Evolutionary conservation across 2,888 invertebrate genomes (phyloP), one percentile per base, ranked within the genome.

Genomic region (Lithophane semibrunnea): DNA sequence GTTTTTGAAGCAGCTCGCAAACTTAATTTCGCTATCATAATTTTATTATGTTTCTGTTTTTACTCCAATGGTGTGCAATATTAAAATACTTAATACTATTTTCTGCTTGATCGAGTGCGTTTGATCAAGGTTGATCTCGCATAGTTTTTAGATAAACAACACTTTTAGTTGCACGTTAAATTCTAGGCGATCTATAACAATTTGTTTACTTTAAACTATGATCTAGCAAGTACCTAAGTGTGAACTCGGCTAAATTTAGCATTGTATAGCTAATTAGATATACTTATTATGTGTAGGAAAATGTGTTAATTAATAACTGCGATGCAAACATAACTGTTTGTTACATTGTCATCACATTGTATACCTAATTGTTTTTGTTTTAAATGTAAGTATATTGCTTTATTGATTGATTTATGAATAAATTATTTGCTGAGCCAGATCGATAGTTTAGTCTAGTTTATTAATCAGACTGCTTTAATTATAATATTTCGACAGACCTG

Each of bases 101-200:
- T 80, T 77, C 60, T 70, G 58, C 66, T 79, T 64, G 54, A 82
- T 60, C 61, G 73, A 77, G 42, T 75, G 58, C 73, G 64, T 60
- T 54, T 52, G 13, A 37, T 64, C 60, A 81, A 76, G 75, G 84
- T 73, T 56, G 64, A 58, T 42, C 21, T 58, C 44, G 24, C 2
- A 73, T 24, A 63, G 37, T 71, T 66, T 82, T 77, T 80, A 68
- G 49, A 54, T 73, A 84, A 86, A 80, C 74, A 80, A 47, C 18
- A 18, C 10, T 47, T 56, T 63, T 75, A 49, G 65, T 18, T 61
- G 24, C 67, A 21, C 12, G 52, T 56, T 64, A n/a, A 67, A 86
- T 65, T 61, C 63, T 83, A 72, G 74, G 74, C 54, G n/a, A 69
- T 49, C 56, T 76, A 13, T 49, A 82, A 52, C 16, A 67, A 70